Base-by-base conservation (phyloP, 1,140 invertebrate genomes). In the Caenorhabditis remanei region DNA sequence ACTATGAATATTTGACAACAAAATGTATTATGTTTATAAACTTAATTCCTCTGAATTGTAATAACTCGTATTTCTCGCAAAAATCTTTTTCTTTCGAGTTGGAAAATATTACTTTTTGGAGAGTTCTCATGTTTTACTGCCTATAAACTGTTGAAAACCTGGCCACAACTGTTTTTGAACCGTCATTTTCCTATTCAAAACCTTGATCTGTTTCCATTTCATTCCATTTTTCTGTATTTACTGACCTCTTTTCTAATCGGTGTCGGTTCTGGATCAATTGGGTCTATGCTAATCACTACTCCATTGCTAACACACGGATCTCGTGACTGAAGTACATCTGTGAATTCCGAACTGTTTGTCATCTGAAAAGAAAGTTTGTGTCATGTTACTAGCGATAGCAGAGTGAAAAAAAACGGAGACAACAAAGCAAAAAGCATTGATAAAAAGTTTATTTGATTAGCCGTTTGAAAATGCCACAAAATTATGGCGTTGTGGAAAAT, bases 281-380 rank as follows among this genome's bases (percentile, higher is more conserved):
- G 71, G 21, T 79, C 71, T 79, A 79, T 79, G n/a, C 9, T 79
- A 46, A 79, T 79, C 21, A 79, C 71, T 24, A 53, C 53, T 50
- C 71, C 71, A 79, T 79, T 79, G 24, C 71, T 79, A 9, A 50
- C 46, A 79, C 71, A 79, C 9, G 43, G 71, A 24, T 79, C 71
- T 4, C 71, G 71, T 24, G 71, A 79, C 21, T 79, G 71, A 7
- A 79, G 71, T 9, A 79, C 71, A 79, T 79, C 71, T 79, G 71
- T 79, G 71, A 79, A 79, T 46, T 79, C 71, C 71, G 46, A 48
- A 5, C 71, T 79, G 21, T 79, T 79, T 50, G 71, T 79, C 71
- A 79, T 79, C 71, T 79, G 71, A 11, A 65, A 65, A 32, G 32
- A 32, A 2, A 2, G 32, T 32, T n/a, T 32, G 32, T 32, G 32